phyloP scores from a whole-genome alignment of 2,797 vertebrate species.

The Sebastes kiyomatsui region DNA sequence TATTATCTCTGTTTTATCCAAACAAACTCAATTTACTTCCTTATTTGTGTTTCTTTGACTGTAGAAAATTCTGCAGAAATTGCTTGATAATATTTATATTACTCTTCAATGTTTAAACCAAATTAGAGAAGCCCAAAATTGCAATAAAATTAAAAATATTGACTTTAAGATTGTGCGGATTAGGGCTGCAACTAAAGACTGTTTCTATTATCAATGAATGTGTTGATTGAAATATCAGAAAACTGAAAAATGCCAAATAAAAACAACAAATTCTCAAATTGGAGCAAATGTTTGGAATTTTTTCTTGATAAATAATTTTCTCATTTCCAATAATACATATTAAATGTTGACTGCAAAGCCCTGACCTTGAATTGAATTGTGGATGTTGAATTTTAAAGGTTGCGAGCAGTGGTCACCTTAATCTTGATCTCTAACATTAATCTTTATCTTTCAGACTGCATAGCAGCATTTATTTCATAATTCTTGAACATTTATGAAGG shows the following conservation, averaged over 20 bases:
- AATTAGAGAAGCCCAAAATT: too few species aligned
- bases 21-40: too few species aligned
- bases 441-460: background rate
- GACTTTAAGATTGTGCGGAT: background rate
- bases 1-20: too few species aligned
- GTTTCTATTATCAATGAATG: background rate
- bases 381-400: too few species aligned
- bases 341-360: background rate
- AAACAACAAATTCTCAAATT: background rate
- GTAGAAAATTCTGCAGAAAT: background rate
- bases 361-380: too few species aligned
- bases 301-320: background rate
- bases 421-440: background rate
- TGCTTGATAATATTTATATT: background rate
- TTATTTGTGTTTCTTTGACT: background rate
- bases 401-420: too few species aligned
- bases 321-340: background rate
- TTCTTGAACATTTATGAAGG: background rate
- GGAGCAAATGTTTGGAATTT: background rate
- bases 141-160: background rate
- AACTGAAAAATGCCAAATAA: background rate
- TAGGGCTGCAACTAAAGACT: background rate
- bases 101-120: background rate
- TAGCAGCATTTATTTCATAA: background rate
- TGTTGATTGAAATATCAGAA: background rate